Conservation (phyloP, 2,113 vertebrate genomes). For the Elephas maximus region DNA sequence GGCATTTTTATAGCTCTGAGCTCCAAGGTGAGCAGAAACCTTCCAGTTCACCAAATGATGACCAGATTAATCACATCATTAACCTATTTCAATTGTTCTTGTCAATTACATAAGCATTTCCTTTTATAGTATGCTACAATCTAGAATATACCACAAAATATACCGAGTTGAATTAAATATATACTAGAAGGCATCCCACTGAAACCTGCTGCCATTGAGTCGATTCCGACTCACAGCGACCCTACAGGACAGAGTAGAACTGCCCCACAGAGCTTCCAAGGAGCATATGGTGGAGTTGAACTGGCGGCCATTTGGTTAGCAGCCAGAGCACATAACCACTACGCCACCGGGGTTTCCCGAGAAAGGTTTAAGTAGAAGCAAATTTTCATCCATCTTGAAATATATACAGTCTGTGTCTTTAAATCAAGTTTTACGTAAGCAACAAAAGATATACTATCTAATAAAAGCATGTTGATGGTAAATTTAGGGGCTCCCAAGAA, state of each 20-base stretch:
- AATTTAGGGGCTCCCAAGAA: not conserved
- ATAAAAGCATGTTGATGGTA: not conserved
- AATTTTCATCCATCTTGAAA: slow-evolving; percentile 47
- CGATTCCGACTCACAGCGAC: no score
- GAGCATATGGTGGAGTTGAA: no score
- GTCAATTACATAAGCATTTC: slow-evolving; percentile 23
- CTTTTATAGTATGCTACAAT: slow-evolving; percentile 25
- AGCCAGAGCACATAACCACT: no score
- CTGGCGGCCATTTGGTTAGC: no score
- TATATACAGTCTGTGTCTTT: not conserved
- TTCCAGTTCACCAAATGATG: slow-evolving; percentile 10
- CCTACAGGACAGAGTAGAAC: no score
- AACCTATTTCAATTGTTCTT: slow-evolving; percentile 11
- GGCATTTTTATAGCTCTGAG: not conserved
- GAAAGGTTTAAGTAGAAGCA: not conserved
- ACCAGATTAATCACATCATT: slow-evolving; percentile 20
- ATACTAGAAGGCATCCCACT: not conserved
- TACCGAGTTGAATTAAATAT: slow-evolving; percentile 36
- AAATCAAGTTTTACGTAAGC: slow-evolving; percentile 60
- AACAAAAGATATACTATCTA: slow-evolving; percentile 27
- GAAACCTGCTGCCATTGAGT: no score
- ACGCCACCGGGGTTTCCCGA: no score
- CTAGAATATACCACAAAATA: slow-evolving; percentile 45
- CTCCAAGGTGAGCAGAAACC: slow-evolving; percentile 28
- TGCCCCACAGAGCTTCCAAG: no score